phyloP scores from a whole-genome alignment of 2,797 vertebrate genomes.

The Carduelis carduelis region DNA sequence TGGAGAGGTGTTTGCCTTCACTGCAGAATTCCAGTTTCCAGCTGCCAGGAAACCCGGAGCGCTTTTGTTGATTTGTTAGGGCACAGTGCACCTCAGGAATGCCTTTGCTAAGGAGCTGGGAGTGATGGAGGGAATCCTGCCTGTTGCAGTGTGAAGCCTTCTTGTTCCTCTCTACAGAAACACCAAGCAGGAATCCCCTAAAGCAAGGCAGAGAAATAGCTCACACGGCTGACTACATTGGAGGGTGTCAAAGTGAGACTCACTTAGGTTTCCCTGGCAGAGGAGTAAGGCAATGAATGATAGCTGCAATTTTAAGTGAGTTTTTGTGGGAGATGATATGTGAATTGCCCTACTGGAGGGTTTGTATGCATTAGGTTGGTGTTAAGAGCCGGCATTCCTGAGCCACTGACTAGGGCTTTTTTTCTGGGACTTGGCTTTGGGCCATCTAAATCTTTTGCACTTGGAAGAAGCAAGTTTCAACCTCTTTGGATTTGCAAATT shows the following conservation, averaged over 20 bases:
- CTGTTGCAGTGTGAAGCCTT: neutral
- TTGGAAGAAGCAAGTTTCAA: constrained; percentile 38
- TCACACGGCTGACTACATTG: neutral
- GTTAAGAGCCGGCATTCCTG: constrained; percentile 41
- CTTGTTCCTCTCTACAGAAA: neutral
- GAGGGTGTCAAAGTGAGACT: neutral
- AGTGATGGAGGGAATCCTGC: constrained; percentile 13
- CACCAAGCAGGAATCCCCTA: neutral
- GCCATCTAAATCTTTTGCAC: constrained; percentile 21
- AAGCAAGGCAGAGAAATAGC: neutral
- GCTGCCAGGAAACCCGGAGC: constrained; percentile 35
- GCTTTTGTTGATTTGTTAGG: constrained; percentile 11
- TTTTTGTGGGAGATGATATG: neutral
- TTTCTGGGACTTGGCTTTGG: constrained; percentile 15
- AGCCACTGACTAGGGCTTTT: constrained; percentile 28
- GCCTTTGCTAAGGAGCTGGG: neutral
- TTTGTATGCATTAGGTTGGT: constrained; percentile 19
- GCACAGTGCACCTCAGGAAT: constrained; percentile 7
- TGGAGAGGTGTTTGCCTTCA: constrained; percentile 47
- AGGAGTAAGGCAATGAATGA: neutral
- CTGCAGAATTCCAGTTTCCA: constrained; percentile 32
- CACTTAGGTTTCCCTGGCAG: neutral
- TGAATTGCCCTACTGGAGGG: neutral
- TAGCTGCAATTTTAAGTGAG: neutral
- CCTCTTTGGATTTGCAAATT: neutral